Percentiles rank a stretch among this genome's conserved stretches.
phyloP scores from a whole-genome alignment of 2,113 vertebrate species.

The Dipodomys ordii region DNA sequence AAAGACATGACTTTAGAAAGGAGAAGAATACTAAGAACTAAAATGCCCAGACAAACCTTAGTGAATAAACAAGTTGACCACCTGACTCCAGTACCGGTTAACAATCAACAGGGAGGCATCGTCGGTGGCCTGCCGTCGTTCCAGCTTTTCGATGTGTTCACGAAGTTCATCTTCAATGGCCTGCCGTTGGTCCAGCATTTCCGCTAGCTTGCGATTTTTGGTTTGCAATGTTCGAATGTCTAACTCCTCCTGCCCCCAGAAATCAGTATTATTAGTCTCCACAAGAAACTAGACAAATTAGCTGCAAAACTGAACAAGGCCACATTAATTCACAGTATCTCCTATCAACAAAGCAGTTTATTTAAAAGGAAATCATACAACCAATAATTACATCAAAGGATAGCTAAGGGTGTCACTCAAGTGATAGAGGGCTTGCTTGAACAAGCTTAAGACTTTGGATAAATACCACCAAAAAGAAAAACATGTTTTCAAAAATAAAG shows the following conservation, averaged over 20 bases:
- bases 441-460: too few species aligned
- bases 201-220: constrained; percentile 96
- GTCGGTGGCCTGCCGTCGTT: constrained; percentile 96
- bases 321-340: not conserved
- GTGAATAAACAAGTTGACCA: constrained; percentile 62
- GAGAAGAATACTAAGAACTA: not conserved
- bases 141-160: constrained; percentile 95
- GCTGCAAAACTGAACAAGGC: not conserved
- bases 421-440: too few species aligned
- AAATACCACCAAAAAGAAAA: too few species aligned
- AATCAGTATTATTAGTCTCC: constrained; percentile 61
- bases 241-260: constrained; percentile 93
- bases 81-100: constrained; percentile 99
- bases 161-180: constrained; percentile 97
- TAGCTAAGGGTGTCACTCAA: not conserved
- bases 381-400: not conserved
- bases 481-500: not conserved
- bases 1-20: not conserved
- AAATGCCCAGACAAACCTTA: not conserved
- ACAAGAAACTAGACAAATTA: constrained; percentile 41
- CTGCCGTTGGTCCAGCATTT: constrained; percentile 95
- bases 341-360: constrained; percentile 35
- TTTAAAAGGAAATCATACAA: constrained; percentile 13
- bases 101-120: constrained; percentile 97
- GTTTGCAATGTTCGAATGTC: constrained; percentile 96